These are phyloP conservation scores for Dissostichus mawsoni DNA, from an alignment of 2,113 vertebrate species.

Conservation along the genomic window DNA sequence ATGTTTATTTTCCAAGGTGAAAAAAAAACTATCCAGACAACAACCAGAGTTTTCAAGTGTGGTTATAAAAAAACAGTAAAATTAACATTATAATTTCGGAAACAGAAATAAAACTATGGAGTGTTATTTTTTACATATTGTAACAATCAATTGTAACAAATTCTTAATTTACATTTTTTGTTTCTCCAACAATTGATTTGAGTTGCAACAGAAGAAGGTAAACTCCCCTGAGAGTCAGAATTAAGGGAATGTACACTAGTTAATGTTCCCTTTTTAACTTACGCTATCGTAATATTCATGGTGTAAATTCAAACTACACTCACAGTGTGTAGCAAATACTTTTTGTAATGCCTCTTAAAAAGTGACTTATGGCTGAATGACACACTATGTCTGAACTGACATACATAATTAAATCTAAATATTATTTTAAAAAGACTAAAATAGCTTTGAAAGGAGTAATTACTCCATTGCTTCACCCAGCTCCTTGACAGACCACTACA, in stretches of 20 bases:
- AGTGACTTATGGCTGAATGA: background rate
- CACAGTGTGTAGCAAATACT: conserved; percentile 17
- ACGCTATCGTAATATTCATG: conserved; percentile 4
- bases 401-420: background rate
- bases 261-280: background rate
- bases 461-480: background rate
- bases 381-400: background rate
- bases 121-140: conserved; percentile 44
- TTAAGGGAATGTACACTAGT: background rate
- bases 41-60: conserved; percentile 19
- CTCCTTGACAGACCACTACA: background rate
- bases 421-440: background rate
- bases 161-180: conserved; percentile 9
- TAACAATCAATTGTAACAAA: conserved; percentile 15
- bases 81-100: conserved; percentile 13
- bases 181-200: background rate
- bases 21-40: too few species aligned
- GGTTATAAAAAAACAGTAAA: conserved; percentile 23
- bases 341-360: conserved; percentile 38
- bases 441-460: background rate
- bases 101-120: conserved; percentile 38
- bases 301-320: conserved; percentile 17
- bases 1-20: conserved; percentile 40
- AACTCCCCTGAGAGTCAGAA: background rate
- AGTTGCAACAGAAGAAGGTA: conserved; percentile 10